Conservation (phyloP, 2,888 invertebrate species). For the Cataglyphis livida region DNA sequence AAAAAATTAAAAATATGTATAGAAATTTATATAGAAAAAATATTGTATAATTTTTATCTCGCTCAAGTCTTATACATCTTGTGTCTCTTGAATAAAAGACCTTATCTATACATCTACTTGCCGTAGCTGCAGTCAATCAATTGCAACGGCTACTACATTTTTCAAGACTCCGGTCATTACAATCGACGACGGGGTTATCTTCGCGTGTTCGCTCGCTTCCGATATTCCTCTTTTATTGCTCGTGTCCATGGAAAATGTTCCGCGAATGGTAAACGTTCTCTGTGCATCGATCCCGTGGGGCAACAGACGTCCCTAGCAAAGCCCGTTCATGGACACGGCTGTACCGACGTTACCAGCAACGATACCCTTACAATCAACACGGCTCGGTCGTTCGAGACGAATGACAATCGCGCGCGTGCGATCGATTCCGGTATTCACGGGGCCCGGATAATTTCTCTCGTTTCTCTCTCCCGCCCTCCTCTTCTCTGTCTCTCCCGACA, state of each 20-base stretch:
- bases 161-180: constrained; percentile 40
- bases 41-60: constrained; percentile 5
- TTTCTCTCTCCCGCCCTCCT: constrained; percentile 16
- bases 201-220: background rate
- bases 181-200: background rate
- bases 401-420: constrained; percentile 52
- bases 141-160: constrained; percentile 33
- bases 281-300: constrained; percentile 43
- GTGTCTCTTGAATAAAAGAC: constrained; percentile 8
- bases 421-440: constrained; percentile 73
- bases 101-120: constrained; percentile 11
- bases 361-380: constrained; percentile 64
- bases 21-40: background rate
- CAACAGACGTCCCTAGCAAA: constrained; percentile 50
- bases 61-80: constrained; percentile 2
- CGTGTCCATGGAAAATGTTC: constrained; percentile 46
- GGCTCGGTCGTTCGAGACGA: constrained; percentile 67
- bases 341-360: constrained; percentile 61
- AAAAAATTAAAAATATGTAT: background rate
- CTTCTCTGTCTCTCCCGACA: constrained; percentile 61
- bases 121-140: background rate
- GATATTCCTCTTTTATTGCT: constrained; percentile 54
- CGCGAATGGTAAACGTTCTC: constrained; percentile 39
- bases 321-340: constrained; percentile 63
- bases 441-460: constrained; percentile 74